phyloP scores from a whole-genome alignment of 1,140 invertebrate species.

The Coboldia fuscipes region DNA sequence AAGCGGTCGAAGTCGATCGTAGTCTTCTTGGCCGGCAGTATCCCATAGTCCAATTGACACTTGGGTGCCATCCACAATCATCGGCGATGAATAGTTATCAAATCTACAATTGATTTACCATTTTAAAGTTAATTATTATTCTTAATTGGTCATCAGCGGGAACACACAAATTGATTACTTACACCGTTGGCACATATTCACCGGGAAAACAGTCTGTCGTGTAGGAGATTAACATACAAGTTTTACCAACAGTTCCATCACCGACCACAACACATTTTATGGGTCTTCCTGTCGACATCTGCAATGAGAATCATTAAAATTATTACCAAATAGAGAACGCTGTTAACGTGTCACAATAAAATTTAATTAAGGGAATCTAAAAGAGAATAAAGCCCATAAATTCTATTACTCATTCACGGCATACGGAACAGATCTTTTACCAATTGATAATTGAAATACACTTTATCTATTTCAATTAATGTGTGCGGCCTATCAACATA shows the following conservation, averaged over 20 bases:
- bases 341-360: no score
- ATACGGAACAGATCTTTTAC: no score
- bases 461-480: no score
- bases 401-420: no score
- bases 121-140: neutral
- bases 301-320: constrained; percentile 7
- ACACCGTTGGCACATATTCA: constrained; percentile 93
- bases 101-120: constrained; percentile 38
- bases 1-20: constrained; percentile 83
- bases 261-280: constrained; percentile 70
- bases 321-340: neutral
- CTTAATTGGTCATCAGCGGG: constrained; percentile 2
- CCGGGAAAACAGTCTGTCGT: constrained; percentile 97
- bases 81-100: constrained; percentile 93
- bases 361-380: no score
- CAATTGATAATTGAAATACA: no score
- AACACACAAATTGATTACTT: constrained; percentile 24
- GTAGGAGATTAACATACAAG: constrained; percentile 97
- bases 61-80: constrained; percentile 92
- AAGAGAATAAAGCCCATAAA: no score
- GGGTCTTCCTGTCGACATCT: constrained; percentile 66
- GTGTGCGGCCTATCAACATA: no score
- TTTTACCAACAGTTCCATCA: constrained; percentile 89
- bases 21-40: constrained; percentile 93
- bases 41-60: constrained; percentile 92